Conservation (phyloP, 1,140 invertebrate genomes). For the Panagrolaimus sp. region DNA sequence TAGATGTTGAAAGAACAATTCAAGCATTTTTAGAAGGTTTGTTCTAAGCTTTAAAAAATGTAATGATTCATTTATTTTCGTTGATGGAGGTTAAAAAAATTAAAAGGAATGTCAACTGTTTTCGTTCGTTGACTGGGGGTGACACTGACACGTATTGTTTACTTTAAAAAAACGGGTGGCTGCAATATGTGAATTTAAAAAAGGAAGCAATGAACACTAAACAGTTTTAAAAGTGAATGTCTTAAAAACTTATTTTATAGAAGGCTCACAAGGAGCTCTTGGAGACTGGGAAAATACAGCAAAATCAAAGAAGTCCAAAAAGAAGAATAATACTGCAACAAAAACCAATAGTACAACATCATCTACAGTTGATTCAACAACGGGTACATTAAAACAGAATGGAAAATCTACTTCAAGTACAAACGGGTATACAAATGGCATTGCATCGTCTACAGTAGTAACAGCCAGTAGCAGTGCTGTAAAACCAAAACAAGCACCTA, state of each 20-base stretch:
- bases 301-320: constrained; percentile 40
- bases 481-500: constrained; percentile 6
- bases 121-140: no score
- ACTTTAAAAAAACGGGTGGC: background rate
- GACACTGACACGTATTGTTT: no score
- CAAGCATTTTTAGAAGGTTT: constrained; percentile 44
- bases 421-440: background rate
- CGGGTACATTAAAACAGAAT: background rate
- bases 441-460: background rate
- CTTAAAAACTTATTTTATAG: background rate
- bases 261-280: constrained; percentile 37
- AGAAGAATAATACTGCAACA: constrained; percentile 34
- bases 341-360: constrained; percentile 9
- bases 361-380: constrained; percentile 13
- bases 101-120: no score
- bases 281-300: constrained; percentile 42
- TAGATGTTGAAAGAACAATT: constrained; percentile 53
- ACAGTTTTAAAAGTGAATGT: background rate
- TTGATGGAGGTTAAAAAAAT: no score
- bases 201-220: background rate
- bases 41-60: background rate
- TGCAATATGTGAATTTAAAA: background rate
- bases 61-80: no score
- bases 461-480: constrained; percentile 6
- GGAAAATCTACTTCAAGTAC: background rate